These are phyloP conservation scores for Cephalotes varians DNA, from an alignment of 2,888 invertebrate species.

Conservation along the genomic window DNA sequence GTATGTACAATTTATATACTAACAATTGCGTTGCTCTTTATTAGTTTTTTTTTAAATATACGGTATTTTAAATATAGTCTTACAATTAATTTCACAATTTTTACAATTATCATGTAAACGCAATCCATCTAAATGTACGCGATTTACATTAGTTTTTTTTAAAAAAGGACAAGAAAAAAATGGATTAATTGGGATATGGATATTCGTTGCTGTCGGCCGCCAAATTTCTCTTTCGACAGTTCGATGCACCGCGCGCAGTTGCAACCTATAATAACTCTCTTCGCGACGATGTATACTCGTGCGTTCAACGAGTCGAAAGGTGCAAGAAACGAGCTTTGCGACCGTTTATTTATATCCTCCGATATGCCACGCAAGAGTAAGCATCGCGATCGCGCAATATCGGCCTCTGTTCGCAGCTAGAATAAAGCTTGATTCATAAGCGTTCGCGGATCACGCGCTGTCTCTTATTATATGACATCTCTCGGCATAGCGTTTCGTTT, in stretches of 20 bases:
- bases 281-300: slow-evolving; percentile 42
- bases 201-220: background rate
- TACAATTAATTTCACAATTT: too few relatives aligned
- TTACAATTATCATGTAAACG: too few relatives aligned
- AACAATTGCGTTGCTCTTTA: too few relatives aligned
- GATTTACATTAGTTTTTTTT: background rate
- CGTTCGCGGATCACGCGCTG: background rate
- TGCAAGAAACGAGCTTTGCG: slow-evolving; percentile 74
- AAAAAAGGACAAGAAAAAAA: background rate
- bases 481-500: background rate
- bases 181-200: slow-evolving; percentile 1
- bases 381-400: slow-evolving; percentile 76
- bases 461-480: slow-evolving; percentile 1
- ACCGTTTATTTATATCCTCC: slow-evolving; percentile 75
- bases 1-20: too few relatives aligned
- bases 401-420: slow-evolving; percentile 56
- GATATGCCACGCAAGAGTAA: slow-evolving; percentile 76
- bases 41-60: too few relatives aligned
- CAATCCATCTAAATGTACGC: too few relatives aligned
- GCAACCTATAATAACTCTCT: slow-evolving; percentile 51
- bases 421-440: slow-evolving; percentile 63
- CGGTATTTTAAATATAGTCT: background rate
- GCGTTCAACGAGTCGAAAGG: slow-evolving; percentile 61
- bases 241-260: slow-evolving; percentile 53
- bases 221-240: slow-evolving; percentile 54